A percentile compares a stretch with the other conserved stretches of the same genome.
Evolutionary conservation across 2,888 invertebrate species (phyloP).

Genomic region (Spodoptera littoralis): DNA sequence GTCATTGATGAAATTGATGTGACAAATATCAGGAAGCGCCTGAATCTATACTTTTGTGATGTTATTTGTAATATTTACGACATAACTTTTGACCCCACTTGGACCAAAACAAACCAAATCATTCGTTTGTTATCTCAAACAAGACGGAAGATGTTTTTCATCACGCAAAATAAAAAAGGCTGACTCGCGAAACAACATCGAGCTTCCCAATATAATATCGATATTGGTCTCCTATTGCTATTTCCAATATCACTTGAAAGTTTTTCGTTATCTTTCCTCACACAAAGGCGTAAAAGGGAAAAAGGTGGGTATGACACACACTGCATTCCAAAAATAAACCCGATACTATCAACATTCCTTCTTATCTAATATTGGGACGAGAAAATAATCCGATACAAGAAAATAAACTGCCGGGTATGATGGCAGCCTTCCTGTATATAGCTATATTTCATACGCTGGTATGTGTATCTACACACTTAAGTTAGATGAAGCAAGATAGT

Average conservation of each 20-base stretch:
- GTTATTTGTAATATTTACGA: no score
- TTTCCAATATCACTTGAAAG: slow-evolving; percentile 48
- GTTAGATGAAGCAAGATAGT: no score
- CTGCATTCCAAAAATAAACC: slow-evolving; percentile 36
- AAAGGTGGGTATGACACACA: slow-evolving; percentile 38
- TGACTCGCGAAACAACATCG: slow-evolving; percentile 5
- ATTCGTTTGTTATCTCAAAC: no score
- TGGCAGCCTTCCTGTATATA: slow-evolving; percentile 3
- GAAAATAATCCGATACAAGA: slow-evolving; percentile 43
- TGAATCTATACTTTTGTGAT: no score
- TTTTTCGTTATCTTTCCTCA: slow-evolving; percentile 43
- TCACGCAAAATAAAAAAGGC: not conserved
- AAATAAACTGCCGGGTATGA: slow-evolving; percentile 34
- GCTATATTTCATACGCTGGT: not conserved
- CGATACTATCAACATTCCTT: slow-evolving; percentile 45
- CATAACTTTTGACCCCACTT: no score
- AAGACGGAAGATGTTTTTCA: no score
- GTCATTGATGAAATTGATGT: no score
- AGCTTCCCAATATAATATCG: slow-evolving; percentile 36
- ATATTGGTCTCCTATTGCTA: slow-evolving; percentile 41
- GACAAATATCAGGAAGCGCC: no score
- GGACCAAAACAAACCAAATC: no score
- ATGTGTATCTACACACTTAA: no score
- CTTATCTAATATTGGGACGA: slow-evolving; percentile 36
- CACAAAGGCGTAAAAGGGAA: slow-evolving; percentile 45